A percentile compares a stretch with the other conserved stretches of the same genome.
Evolutionary conservation across 2,113 vertebrate species (phyloP).

Genomic region (Hiodon tergisus): DNA sequence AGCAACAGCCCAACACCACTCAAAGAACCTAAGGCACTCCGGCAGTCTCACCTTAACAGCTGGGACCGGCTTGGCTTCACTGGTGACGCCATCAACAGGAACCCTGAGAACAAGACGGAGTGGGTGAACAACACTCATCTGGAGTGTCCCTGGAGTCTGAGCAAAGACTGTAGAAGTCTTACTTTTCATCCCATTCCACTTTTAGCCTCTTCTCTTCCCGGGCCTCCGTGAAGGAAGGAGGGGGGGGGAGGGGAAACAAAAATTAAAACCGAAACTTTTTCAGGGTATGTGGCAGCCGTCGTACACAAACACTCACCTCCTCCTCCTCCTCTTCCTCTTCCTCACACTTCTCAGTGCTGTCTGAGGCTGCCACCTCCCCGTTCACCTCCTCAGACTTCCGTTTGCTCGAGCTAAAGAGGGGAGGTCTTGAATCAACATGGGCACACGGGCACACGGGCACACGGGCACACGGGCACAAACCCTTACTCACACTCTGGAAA

Average conservation of each 20-base stretch:
- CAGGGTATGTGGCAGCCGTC: neutral
- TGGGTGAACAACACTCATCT: neutral
- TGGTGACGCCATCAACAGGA: slow-evolving; percentile 53
- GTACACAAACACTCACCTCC: slow-evolving; percentile 26
- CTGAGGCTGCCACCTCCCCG: slow-evolving; percentile 53
- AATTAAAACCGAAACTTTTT: neutral
- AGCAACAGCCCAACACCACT: neutral
- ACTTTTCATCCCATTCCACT: slow-evolving; percentile 70
- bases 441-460: neutral
- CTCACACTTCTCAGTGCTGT: slow-evolving; percentile 43
- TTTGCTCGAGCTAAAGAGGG: slow-evolving; percentile 55
- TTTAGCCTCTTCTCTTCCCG: slow-evolving; percentile 83
- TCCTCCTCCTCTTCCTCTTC: slow-evolving; percentile 51
- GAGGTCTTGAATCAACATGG: neutral
- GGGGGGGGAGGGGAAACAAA: neutral
- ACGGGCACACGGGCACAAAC: neutral
- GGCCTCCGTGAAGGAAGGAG: slow-evolving; percentile 34
- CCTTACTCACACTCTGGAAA: slow-evolving; percentile 77
- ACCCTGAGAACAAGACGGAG: slow-evolving; percentile 45
- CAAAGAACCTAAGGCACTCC: no score
- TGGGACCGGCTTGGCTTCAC: slow-evolving; percentile 51
- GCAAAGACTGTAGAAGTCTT: slow-evolving; percentile 37
- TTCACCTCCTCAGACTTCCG: slow-evolving; percentile 77
- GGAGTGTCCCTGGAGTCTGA: neutral
- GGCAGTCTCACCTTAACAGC: slow-evolving; percentile 67